These are phyloP conservation scores for Pungitius pungitius DNA, from an alignment of 2,113 vertebrate genomes.

Conservation along the genomic window DNA sequence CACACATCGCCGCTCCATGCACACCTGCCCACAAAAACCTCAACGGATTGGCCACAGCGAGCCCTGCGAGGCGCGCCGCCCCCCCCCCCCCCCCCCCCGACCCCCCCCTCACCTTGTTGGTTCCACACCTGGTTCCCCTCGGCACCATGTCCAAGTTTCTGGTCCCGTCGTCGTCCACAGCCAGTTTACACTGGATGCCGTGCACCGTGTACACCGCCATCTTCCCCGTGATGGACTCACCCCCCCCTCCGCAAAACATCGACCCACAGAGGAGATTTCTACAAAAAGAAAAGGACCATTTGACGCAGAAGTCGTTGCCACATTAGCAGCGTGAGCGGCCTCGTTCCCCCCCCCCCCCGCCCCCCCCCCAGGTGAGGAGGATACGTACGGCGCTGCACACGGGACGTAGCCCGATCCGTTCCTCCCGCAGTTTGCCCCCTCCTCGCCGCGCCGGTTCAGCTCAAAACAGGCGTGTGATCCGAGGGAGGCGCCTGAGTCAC, in stretches of 20 bases:
- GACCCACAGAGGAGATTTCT: slow-evolving; percentile 84
- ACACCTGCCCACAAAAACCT: slow-evolving; percentile 80
- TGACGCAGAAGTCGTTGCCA: not conserved
- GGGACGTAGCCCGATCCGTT: slow-evolving; percentile 62
- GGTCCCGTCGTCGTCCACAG: slow-evolving; percentile 55
- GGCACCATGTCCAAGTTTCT: slow-evolving; percentile 80
- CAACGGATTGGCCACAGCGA: not conserved
- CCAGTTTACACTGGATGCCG: slow-evolving; percentile 52
- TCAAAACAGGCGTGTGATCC: slow-evolving; percentile 78
- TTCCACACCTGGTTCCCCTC: slow-evolving; percentile 83
- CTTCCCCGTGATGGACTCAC: slow-evolving; percentile 61
- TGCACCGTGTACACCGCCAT: slow-evolving; percentile 52
- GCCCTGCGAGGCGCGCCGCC: too few species aligned
- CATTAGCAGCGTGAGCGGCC: not conserved
- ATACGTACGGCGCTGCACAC: slow-evolving; percentile 79
- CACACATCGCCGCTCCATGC: slow-evolving; percentile 83
- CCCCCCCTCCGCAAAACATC: slow-evolving; percentile 83
- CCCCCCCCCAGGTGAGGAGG: too few species aligned
- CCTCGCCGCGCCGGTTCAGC: slow-evolving; percentile 72
- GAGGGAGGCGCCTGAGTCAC: slow-evolving; percentile 79
- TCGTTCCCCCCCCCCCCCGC: too few species aligned
- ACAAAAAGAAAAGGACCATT: not conserved
- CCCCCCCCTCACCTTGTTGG: slow-evolving; percentile 79
- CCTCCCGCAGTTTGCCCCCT: slow-evolving; percentile 81
- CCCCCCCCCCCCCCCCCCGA: not conserved